A percentile compares a stretch with the other conserved stretches of the same genome.
These are phyloP conservation scores for Diarsia dahlii DNA, from an alignment of 2,888 invertebrate genomes.

Conservation along the genomic window DNA sequence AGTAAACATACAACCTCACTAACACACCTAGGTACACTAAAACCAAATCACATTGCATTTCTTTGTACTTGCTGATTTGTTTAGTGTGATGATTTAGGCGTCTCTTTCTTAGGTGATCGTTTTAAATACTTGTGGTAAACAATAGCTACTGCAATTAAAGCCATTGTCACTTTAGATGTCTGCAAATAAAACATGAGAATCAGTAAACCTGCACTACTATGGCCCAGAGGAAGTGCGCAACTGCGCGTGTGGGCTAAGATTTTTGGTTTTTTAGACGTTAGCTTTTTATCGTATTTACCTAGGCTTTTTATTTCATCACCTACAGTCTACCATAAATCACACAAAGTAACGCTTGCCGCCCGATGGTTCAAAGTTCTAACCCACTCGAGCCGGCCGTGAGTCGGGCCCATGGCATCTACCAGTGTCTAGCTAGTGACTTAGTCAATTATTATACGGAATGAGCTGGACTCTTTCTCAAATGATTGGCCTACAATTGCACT, in stretches of 20 bases:
- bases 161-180: slow-evolving; percentile 86
- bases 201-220: not conserved
- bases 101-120: slow-evolving; percentile 69
- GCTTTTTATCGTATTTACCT: not conserved
- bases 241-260: not conserved
- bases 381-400: not conserved
- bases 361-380: not conserved
- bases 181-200: slow-evolving; percentile 65
- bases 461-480: no score
- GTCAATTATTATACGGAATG: no score
- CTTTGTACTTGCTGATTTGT: slow-evolving; percentile 17
- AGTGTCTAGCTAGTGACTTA: not conserved
- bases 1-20: no score
- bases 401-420: not conserved
- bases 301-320: not conserved
- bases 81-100: slow-evolving; percentile 9
- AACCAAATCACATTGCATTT: no score
- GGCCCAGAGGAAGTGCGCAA: not conserved
- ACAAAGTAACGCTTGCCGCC: not conserved
- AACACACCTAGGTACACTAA: no score
- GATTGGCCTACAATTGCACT: no score
- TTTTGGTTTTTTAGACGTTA: not conserved
- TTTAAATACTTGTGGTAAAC: slow-evolving; percentile 82
- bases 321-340: not conserved
- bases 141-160: slow-evolving; percentile 76